Evolutionary conservation across 1,140 invertebrate species (phyloP).

Genomic region (Drosophila teissieri): DNA sequence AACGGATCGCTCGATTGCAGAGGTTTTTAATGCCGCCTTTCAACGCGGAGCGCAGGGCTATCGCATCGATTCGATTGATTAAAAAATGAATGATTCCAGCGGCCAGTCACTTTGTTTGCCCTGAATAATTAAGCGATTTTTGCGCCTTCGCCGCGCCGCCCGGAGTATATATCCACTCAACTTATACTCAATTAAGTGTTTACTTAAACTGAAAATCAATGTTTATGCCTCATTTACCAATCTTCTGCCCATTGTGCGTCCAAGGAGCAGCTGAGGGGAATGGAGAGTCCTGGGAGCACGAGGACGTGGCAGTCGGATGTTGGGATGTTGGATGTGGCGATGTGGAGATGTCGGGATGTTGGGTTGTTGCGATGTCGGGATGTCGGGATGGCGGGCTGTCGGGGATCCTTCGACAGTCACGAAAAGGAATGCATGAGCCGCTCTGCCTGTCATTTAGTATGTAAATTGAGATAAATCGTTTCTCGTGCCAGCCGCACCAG

Average conservation of each 20-base stretch:
- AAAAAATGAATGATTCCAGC: conserved; percentile 45
- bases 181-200: conserved; percentile 72
- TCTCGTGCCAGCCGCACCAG: conserved; percentile 73
- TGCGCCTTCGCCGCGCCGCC: conserved; percentile 26
- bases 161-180: conserved; percentile 45
- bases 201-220: conserved; percentile 76
- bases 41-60: not conserved
- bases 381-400: conserved; percentile 14
- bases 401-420: conserved; percentile 46
- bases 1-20: conserved; percentile 1
- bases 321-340: conserved; percentile 3
- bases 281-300: conserved; percentile 19
- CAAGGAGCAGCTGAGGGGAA: conserved; percentile 25
- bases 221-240: conserved; percentile 69
- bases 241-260: conserved; percentile 54
- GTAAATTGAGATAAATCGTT: conserved; percentile 83
- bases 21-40: conserved; percentile 17
- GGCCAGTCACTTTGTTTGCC: conserved; percentile 42
- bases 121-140: conserved; percentile 52
- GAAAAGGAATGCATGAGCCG: conserved; percentile 70
- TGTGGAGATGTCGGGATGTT: not conserved
- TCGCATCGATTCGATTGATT: conserved; percentile 38
- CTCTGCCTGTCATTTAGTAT: conserved; percentile 81
- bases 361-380: not conserved
- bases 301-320: conserved; percentile 37